Evolutionary conservation across 2,797 vertebrate species (phyloP).

Genomic region (Petrocephalus sullivani): DNA sequence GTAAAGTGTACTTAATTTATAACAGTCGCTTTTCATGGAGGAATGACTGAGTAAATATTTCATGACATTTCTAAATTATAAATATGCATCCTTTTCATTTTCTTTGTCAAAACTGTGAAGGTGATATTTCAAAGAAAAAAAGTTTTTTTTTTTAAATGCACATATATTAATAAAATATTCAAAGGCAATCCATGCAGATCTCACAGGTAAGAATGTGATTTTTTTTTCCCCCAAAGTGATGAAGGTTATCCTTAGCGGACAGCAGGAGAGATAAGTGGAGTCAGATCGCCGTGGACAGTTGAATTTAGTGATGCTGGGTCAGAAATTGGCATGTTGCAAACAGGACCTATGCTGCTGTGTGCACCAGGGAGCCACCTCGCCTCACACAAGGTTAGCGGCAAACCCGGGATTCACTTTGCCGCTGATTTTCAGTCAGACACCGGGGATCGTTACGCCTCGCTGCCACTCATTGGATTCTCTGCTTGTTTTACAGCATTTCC

Average conservation of each 20-base stretch:
- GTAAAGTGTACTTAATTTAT: constrained; percentile 1
- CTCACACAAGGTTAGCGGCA: background rate
- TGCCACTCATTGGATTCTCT: background rate
- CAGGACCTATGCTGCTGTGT: background rate
- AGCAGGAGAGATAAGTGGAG: background rate
- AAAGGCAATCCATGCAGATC: constrained; percentile 7
- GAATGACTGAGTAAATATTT: background rate
- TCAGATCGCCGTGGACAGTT: background rate
- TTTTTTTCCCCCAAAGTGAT: background rate
- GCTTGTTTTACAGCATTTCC: background rate
- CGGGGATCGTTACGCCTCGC: background rate
- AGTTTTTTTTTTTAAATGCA: background rate
- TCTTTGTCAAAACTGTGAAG: background rate
- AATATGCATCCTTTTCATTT: background rate
- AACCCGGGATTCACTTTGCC: background rate
- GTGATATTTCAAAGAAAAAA: background rate
- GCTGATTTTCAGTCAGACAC: background rate
- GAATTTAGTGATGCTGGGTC: background rate
- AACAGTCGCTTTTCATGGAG: background rate
- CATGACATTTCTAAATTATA: background rate
- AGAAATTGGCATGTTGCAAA: background rate
- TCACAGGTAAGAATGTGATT: background rate
- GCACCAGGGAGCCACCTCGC: background rate
- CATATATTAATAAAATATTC: background rate
- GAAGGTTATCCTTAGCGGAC: background rate